These are phyloP conservation scores for Montipora efflorescens DNA, from an alignment of 64 coral and sea anemone genomes.

Conservation along the genomic window DNA sequence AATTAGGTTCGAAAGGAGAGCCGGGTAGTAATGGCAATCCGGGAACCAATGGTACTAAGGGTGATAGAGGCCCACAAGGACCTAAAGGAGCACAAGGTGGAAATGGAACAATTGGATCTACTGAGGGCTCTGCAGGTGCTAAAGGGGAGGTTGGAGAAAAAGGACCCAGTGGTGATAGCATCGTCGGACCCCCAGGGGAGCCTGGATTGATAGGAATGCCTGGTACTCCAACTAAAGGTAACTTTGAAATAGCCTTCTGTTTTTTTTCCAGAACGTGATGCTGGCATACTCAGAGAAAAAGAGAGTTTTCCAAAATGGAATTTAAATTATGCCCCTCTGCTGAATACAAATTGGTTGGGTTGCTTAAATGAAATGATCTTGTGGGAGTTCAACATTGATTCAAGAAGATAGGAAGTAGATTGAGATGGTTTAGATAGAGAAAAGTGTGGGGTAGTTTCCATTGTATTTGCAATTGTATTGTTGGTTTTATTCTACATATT, in stretches of 20 bases:
- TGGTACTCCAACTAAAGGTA: background rate
- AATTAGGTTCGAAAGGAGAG: constrained; percentile 41
- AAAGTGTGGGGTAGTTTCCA: no score
- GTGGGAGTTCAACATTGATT: no score
- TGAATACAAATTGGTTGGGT: no score
- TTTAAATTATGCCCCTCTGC: no score
- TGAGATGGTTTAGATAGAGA: no score
- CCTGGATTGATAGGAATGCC: constrained; percentile 20
- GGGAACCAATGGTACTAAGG: background rate
- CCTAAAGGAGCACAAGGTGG: constrained; percentile 64
- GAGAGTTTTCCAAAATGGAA: no score
- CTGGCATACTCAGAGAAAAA: no score
- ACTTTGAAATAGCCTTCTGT: no score
- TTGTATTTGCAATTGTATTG: no score
- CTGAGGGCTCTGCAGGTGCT: background rate
- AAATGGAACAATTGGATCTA: constrained; percentile 18
- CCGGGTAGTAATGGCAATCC: constrained; percentile 32
- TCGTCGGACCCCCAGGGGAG: constrained; percentile 22
- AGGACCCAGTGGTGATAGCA: constrained; percentile 50
- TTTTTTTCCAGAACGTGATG: background rate
- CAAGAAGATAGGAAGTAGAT: no score
- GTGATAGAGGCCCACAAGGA: background rate
- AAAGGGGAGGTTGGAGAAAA: constrained; percentile 50
- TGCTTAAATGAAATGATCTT: no score
- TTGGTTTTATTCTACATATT: background rate